phyloP scores from a whole-genome alignment of 2,113 vertebrate species.

The Poecile atricapillus region DNA sequence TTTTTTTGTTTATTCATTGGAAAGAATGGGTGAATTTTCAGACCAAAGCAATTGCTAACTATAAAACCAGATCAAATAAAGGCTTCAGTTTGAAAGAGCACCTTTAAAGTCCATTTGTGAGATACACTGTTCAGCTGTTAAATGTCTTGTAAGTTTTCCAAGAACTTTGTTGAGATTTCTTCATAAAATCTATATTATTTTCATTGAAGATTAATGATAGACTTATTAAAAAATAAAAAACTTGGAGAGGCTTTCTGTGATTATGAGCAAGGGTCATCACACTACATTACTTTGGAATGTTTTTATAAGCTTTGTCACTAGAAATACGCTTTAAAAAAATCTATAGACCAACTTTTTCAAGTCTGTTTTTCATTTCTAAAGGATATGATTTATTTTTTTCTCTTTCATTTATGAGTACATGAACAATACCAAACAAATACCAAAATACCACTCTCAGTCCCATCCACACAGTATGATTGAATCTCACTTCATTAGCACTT shows the following conservation, averaged over 20 bases:
- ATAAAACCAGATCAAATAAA: constrained; percentile 72
- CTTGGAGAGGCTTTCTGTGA: constrained; percentile 41
- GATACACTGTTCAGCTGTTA: constrained; percentile 66
- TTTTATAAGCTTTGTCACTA: constrained; percentile 64
- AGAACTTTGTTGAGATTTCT: constrained; percentile 57
- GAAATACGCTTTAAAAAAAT: constrained; percentile 12
- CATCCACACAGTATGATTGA: background rate
- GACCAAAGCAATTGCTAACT: constrained; percentile 61
- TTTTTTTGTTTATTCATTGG: constrained; percentile 63
- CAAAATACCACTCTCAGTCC: background rate
- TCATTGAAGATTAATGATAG: constrained; percentile 56
- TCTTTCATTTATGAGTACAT: background rate
- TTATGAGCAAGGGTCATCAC: constrained; percentile 61
- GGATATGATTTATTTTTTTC: background rate
- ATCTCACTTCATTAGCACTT: background rate
- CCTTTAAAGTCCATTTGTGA: constrained; percentile 63
- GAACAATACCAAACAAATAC: background rate
- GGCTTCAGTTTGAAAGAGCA: constrained; percentile 49
- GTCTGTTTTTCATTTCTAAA: constrained; percentile 59
- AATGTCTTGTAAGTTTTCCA: constrained; percentile 66
- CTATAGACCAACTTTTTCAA: constrained; percentile 25
- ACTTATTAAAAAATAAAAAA: constrained; percentile 61
- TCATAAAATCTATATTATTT: constrained; percentile 68
- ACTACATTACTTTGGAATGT: constrained; percentile 51
- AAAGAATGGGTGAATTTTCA: constrained; percentile 61